Evolutionary conservation across 2,797 vertebrate genomes (phyloP).

Genomic region (Anolis apletophallus): DNA sequence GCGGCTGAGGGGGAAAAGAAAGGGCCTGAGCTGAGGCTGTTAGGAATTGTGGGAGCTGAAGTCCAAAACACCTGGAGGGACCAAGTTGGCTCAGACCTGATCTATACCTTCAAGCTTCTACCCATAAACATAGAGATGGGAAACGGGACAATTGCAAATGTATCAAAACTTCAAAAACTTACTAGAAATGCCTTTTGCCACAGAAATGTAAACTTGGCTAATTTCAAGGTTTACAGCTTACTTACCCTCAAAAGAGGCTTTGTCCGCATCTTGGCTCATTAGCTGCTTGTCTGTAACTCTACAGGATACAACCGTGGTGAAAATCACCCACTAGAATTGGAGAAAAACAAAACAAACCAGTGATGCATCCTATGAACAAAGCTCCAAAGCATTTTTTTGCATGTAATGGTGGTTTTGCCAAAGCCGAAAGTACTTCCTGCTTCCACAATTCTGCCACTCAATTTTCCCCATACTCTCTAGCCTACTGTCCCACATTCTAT

Average conservation of each 20-base stretch:
- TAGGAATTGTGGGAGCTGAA: too few relatives aligned
- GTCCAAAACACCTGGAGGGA: too few relatives aligned
- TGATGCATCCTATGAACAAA: not conserved
- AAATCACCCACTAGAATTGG: not conserved
- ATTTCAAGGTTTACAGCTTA: not conserved
- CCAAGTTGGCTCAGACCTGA: too few relatives aligned
- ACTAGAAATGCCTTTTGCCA: not conserved
- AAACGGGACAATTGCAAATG: not conserved
- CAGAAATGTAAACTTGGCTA: not conserved
- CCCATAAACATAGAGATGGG: not conserved
- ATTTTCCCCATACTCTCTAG: not conserved
- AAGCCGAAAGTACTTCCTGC: not conserved
- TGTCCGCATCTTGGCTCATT: not conserved
- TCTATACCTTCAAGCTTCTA: not conserved
- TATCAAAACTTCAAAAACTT: not conserved
- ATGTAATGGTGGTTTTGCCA: not conserved
- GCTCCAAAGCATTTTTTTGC: not conserved
- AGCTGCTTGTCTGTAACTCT: not conserved
- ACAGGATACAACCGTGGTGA: not conserved
- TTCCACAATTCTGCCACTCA: not conserved
- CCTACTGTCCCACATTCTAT: not conserved
- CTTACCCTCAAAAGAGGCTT: not conserved
- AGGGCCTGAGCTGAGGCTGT: too few relatives aligned
- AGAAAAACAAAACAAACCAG: not conserved
- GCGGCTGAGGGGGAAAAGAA: too few relatives aligned